These are phyloP conservation scores for Danio albolineatus DNA, from an alignment of 2,797 vertebrate genomes.

Conservation along the genomic window DNA sequence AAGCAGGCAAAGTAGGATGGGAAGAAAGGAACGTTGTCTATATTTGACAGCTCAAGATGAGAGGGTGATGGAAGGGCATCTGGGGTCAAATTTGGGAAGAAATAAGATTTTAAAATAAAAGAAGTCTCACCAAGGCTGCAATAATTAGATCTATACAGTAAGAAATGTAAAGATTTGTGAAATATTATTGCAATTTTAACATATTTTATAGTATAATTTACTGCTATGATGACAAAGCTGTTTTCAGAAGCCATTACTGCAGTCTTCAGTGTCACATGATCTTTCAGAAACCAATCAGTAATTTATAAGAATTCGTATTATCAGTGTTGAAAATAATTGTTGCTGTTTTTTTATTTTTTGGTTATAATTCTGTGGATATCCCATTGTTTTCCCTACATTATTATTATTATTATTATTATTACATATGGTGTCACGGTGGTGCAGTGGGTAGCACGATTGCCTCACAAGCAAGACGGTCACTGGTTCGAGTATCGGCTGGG, in stretches of 20 bases:
- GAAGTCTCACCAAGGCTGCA: not conserved
- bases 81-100: not conserved
- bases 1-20: conserved; percentile 15
- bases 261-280: not conserved
- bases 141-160: not conserved
- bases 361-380: no score
- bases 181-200: not conserved
- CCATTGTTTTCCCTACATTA: no score
- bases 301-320: not conserved
- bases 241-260: not conserved
- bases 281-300: not conserved
- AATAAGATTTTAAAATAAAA: not conserved
- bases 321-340: not conserved
- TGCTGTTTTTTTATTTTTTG: no score
- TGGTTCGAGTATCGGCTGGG: no score
- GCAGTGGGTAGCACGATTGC: no score
- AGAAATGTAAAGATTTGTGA: not conserved
- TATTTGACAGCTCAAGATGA: conserved; percentile 6
- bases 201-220: not conserved
- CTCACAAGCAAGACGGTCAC: no score
- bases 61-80: conserved; percentile 15
- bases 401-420: no score
- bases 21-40: not conserved
- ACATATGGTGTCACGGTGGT: no score
- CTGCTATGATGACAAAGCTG: not conserved